Base-by-base conservation (phyloP, 2,113 vertebrate species). In the Neogale vison region DNA sequence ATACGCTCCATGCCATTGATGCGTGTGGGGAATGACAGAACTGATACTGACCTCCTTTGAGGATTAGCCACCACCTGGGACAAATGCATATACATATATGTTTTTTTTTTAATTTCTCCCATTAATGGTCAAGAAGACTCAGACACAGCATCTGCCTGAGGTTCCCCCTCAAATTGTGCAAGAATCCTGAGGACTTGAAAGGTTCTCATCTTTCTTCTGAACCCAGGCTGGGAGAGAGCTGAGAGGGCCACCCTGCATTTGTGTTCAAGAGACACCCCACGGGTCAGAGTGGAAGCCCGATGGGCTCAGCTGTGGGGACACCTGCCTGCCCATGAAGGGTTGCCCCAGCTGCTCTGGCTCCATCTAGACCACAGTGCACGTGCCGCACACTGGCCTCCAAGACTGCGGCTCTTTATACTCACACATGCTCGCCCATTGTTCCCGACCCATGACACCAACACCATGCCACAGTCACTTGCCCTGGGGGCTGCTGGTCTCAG, bases 371-470 rank as follows among this genome's bases (percentile, higher is more conserved):
- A 1, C 39, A 6, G 6, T 11, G 12, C 21, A 26, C 34, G 61
- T 24, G 26, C 31, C 52, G 71, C 26, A 11, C 1, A 0, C 82
- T 42, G 76, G 52, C 45, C 20, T 63, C 42, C 95, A 42, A 31
- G 55, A 13, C 31, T 9, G 13, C 1, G 0, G 36, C n/a, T 88
- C 29, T 71, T 63, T 13, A 71, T 31, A 39, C 71, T 69, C 81
- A 85, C 31, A 10, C 6, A 0, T 20, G 42, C 39, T 92, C 11
- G 20, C 47, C 50, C 71, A 45, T 57, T 11, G 1, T 57, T 77
- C 45, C 24, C 4, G 5, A 20, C 26, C 10, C n/a, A 34, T 45
- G 55, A 4, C 12, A 34, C 61, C 7, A 3, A 0, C 34, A n/a
- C 65, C 65, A 69, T 9, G 65, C 34, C 65, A 69, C 7, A 0